Conservation (phyloP, 2,113 vertebrate genomes). For the Antigone vipio region DNA sequence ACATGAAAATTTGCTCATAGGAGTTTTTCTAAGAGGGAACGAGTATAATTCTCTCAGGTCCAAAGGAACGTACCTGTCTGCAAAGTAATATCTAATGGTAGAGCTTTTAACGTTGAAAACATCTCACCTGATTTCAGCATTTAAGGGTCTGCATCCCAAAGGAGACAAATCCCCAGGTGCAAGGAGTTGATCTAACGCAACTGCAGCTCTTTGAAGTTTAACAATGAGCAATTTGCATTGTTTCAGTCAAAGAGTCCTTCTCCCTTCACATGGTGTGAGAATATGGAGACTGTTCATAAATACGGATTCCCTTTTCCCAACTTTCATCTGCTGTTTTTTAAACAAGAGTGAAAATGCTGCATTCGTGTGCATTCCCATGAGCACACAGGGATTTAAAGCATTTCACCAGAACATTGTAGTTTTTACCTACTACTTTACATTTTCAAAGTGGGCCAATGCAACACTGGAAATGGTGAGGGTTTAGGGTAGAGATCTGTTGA, state of each 20-base stretch:
- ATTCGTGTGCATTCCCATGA: slow-evolving; percentile 16
- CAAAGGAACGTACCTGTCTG: not conserved
- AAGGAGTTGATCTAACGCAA: slow-evolving; percentile 30
- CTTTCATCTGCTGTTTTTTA: slow-evolving; percentile 35
- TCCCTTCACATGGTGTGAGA: not conserved
- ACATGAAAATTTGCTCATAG: not conserved
- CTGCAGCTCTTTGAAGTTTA: slow-evolving; percentile 37
- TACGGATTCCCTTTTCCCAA: not conserved
- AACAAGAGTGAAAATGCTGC: slow-evolving; percentile 22
- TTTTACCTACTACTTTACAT: slow-evolving; percentile 30
- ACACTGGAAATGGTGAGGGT: slow-evolving; percentile 57
- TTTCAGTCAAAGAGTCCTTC: slow-evolving; percentile 9
- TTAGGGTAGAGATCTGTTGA: slow-evolving; percentile 26
- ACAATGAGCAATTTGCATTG: not conserved
- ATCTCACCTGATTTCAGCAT: not conserved
- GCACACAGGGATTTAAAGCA: slow-evolving; percentile 2
- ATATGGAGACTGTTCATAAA: not conserved
- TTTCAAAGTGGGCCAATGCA: slow-evolving; percentile 61
- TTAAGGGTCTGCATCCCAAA: slow-evolving; percentile 36
- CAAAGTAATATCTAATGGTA: not conserved
- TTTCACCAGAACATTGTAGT: not conserved
- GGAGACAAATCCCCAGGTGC: not conserved
- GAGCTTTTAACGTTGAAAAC: not conserved
- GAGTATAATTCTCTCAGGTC: not conserved
- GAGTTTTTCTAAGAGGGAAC: not conserved